These are phyloP conservation scores for Leptobrachium ailaonicum DNA, from an alignment of 2,113 vertebrate genomes.

Conservation along the genomic window DNA sequence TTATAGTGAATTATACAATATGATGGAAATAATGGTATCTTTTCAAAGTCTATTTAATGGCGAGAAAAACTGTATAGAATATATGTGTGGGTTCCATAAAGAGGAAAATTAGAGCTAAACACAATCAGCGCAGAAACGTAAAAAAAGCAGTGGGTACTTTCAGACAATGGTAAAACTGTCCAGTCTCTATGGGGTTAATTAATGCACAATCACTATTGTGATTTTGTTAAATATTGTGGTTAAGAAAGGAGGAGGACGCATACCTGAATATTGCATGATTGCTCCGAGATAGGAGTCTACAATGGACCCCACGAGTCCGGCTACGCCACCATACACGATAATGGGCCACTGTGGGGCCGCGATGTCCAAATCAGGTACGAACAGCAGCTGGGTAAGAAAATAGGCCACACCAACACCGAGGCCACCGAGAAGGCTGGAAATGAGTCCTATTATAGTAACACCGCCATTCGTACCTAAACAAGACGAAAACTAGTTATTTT, in stretches of 20 bases:
- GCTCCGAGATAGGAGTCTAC: constrained; percentile 93
- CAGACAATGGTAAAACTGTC: no score
- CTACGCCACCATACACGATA: constrained; percentile 78
- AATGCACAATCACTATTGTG: no score
- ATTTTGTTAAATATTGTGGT: no score
- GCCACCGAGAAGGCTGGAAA: constrained; percentile 86
- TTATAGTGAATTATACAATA: no score
- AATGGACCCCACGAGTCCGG: constrained; percentile 89
- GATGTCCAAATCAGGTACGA: constrained; percentile 78
- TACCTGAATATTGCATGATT: constrained; percentile 92
- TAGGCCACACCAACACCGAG: constrained; percentile 79
- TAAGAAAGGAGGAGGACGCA: background rate
- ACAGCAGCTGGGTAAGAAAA: constrained; percentile 79
- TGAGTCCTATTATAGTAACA: constrained; percentile 80
- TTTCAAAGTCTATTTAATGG: no score
- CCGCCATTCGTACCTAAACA: constrained; percentile 90
- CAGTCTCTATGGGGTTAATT: no score
- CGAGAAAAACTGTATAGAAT: no score
- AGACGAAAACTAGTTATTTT: background rate
- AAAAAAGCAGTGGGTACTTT: no score
- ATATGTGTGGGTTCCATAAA: no score
- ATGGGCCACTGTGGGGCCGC: constrained; percentile 92
- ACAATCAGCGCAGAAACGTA: no score
- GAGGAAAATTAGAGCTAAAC: no score
- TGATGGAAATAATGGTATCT: no score